These are phyloP conservation scores for Cryptomyrus ogoouensis DNA, from an alignment of 2,113 vertebrate genomes.

Conservation along the genomic window DNA sequence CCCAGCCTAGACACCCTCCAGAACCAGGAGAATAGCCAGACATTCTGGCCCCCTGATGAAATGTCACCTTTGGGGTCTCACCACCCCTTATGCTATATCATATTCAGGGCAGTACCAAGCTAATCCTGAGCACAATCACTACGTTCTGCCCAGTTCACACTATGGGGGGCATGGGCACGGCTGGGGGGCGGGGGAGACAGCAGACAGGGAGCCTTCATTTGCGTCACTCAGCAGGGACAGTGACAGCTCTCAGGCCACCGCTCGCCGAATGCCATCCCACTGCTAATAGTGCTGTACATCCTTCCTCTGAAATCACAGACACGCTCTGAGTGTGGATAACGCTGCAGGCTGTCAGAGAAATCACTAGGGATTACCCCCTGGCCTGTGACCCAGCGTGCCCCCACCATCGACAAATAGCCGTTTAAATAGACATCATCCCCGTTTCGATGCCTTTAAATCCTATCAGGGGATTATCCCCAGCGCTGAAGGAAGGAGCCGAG, in stretches of 20 bases:
- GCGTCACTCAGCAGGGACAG: neutral
- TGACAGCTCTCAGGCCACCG: neutral
- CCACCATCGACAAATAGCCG: slow-evolving; percentile 18
- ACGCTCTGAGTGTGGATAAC: neutral
- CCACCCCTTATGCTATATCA: neutral
- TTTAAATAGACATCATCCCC: slow-evolving; percentile 16
- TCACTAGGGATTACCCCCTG: neutral
- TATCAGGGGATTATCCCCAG: slow-evolving; percentile 31
- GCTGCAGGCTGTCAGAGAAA: neutral
- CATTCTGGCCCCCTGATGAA: neutral
- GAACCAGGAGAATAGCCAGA: neutral
- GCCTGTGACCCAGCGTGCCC: neutral
- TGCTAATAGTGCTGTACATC: neutral
- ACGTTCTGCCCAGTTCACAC: neutral
- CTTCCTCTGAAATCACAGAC: neutral
- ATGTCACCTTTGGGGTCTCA: neutral
- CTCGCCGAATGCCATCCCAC: neutral
- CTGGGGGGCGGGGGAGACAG: neutral
- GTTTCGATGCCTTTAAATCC: slow-evolving; percentile 28
- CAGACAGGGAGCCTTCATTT: neutral
- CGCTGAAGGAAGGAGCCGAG: slow-evolving; percentile 27
- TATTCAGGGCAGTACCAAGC: neutral
- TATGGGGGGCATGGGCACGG: neutral
- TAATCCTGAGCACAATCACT: neutral
- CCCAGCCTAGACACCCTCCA: neutral